Percentiles rank a stretch among this genome's conserved stretches.
phyloP scores from a whole-genome alignment of 1,140 invertebrate genomes.

The Lanistes nyassanus region DNA sequence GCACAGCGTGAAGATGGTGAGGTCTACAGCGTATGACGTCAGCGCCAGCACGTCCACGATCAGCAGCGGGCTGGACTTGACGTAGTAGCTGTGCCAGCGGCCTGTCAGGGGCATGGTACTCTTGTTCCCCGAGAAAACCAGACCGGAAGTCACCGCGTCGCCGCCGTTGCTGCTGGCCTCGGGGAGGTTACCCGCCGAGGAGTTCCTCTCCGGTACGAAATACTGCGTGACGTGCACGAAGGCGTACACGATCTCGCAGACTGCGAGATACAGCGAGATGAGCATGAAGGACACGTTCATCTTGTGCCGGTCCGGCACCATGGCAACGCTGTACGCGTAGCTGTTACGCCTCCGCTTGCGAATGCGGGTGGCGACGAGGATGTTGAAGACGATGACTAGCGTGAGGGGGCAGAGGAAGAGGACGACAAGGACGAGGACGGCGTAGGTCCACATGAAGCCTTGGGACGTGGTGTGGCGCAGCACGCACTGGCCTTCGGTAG shows the following conservation, averaged over 20 bases:
- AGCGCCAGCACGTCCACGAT: constrained; percentile 20
- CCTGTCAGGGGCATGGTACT: constrained; percentile 17
- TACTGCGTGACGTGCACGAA: constrained; percentile 22
- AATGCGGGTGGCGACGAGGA: constrained; percentile 6
- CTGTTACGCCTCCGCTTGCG: background rate
- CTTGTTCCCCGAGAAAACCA: background rate
- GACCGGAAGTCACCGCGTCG: background rate
- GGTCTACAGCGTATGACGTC: constrained; percentile 22
- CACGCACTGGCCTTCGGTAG: background rate
- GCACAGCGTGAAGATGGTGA: constrained; percentile 23
- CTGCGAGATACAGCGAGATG: constrained; percentile 26
- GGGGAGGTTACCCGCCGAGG: background rate
- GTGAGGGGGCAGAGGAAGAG: constrained; percentile 23
- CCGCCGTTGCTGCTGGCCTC: background rate
- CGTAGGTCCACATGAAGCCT: constrained; percentile 25
- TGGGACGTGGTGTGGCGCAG: constrained; percentile 15
- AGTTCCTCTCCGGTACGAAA: constrained; percentile 9
- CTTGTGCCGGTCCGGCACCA: constrained; percentile 22
- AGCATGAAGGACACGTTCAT: constrained; percentile 24
- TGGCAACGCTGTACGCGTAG: constrained; percentile 19
- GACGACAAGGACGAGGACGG: constrained; percentile 14
- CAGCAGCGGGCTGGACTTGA: constrained; percentile 11
- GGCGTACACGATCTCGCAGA: constrained; percentile 27
- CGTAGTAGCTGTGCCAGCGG: constrained; percentile 22
- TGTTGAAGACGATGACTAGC: constrained; percentile 20